Evolutionary conservation across 1,140 invertebrate genomes (phyloP).

Genomic region (Drosophila equinoxialis): DNA sequence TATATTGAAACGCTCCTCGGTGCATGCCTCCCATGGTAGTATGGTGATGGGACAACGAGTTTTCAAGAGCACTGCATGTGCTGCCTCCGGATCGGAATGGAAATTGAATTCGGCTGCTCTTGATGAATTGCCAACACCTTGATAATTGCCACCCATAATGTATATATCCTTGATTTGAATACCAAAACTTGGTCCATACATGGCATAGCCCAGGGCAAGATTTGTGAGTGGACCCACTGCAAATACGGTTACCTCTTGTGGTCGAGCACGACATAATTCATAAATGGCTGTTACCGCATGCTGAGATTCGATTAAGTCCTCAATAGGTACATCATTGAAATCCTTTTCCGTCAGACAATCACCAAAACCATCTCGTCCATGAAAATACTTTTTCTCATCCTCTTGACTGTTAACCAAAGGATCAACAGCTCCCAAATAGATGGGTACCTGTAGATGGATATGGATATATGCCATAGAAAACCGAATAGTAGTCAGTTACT

Average conservation of each 20-base stretch:
- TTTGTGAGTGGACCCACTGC: constrained; percentile 91
- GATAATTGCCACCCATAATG: constrained; percentile 91
- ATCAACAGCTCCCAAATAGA: constrained; percentile 85
- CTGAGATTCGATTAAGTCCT: constrained; percentile 51
- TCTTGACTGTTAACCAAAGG: constrained; percentile 82
- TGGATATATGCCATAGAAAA: background rate
- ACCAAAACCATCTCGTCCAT: constrained; percentile 88
- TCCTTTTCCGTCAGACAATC: constrained; percentile 78
- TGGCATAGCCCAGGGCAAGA: constrained; percentile 88
- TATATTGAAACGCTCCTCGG: constrained; percentile 80
- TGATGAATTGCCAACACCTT: constrained; percentile 88
- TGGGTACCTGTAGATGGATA: constrained; percentile 85
- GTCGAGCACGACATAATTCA: constrained; percentile 81
- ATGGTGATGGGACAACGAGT: constrained; percentile 85
- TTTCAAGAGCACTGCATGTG: constrained; percentile 86
- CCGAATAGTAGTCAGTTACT: constrained; percentile 51
- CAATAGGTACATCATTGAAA: constrained; percentile 20
- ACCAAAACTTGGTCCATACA: constrained; percentile 86
- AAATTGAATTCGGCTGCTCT: constrained; percentile 92
- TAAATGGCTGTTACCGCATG: constrained; percentile 83
- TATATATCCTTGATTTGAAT: constrained; percentile 86
- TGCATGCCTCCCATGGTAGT: constrained; percentile 87
- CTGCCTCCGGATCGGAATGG: constrained; percentile 90
- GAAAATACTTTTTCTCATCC: constrained; percentile 62
- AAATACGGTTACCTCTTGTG: constrained; percentile 85